Conservation (phyloP, 2,888 invertebrate species). For the Siphlonurus alternatus region DNA sequence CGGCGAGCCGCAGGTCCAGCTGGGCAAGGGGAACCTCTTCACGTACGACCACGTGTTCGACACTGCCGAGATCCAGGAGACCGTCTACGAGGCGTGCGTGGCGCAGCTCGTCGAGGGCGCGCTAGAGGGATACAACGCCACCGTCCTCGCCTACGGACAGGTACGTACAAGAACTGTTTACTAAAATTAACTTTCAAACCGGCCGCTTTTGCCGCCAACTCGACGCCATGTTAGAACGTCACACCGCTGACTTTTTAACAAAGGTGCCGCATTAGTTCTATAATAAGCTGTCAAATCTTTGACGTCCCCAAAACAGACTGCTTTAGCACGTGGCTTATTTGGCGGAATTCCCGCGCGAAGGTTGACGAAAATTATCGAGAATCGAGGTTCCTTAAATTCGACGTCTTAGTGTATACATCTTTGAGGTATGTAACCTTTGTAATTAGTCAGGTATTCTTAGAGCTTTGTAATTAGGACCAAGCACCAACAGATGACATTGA, state of each 20-base stretch:
- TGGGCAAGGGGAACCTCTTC: slow-evolving; percentile 88
- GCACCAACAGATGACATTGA: no score
- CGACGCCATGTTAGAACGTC: not conserved
- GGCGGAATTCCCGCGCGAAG: no score
- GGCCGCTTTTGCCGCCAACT: no score
- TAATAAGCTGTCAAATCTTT: no score
- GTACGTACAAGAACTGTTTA: slow-evolving; percentile 26
- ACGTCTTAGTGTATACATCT: no score
- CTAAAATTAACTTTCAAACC: not conserved
- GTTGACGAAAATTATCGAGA: no score
- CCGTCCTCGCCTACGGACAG: slow-evolving; percentile 93
- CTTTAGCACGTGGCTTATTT: no score
- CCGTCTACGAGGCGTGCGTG: slow-evolving; percentile 71
- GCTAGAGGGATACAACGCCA: slow-evolving; percentile 93
- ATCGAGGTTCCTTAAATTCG: no score
- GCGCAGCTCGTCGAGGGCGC: slow-evolving; percentile 77
- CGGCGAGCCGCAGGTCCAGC: slow-evolving; percentile 78
- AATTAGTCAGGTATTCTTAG: no score
- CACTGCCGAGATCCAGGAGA: slow-evolving; percentile 49
- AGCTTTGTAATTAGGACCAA: no score
- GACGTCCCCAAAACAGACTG: no score
- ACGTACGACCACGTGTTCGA: slow-evolving; percentile 96
- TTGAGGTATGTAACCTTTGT: no score
- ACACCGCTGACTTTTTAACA: not conserved
- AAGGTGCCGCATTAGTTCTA: slow-evolving; percentile 3